Evolutionary conservation across 2,797 vertebrate genomes (phyloP), one percentile per base, ranked within the genome.

Genomic region (Rhinatrema bivittatum): DNA sequence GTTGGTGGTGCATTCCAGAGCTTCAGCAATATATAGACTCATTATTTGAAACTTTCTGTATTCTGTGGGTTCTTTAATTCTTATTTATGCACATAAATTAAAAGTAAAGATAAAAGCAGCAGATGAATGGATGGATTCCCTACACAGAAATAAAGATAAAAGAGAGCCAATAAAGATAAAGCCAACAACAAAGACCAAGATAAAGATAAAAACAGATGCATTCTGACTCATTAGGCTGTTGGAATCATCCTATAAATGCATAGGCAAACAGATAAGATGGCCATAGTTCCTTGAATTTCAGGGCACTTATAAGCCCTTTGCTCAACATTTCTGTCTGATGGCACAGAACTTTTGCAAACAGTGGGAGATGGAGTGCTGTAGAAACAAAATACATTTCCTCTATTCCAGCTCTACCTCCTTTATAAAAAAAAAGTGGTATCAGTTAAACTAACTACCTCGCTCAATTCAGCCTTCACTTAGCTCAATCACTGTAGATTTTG

Each of bases 121-220:
- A 32, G 24, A 12, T n/a, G n/a, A n/a, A n/a, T n/a, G n/a, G 12
- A 36, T 25, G 14, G 29, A 44, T 36, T 16, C 21, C 23, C 9
- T 7, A 36, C 36, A 40, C 15, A 32, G 12, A 32, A 23, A 5
- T 10, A n/a, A 36, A 20, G 25, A 40, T 36, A 26, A 25, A 34
- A 36, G 44, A 13, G 35, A 36, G 51, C 37, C 20, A 53, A 28
- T 29, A 53, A 23, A 29, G 25, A 34, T 16, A 27, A 50, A 37
- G 41, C 32, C 33, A 17, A 37, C 2, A 32, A 5, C 26, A 41
- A 38, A 42, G 15, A 50, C 7, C 51, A 38, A 22, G 21, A 51
- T 16, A 12, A 42, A 53, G 25, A 37, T 18, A 29, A 51, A 46
- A 38, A 39, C 3, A 43, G 7, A 37, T 39, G 16, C 38, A 36